These are phyloP conservation scores for Acronicta psi DNA, from an alignment of 2,888 invertebrate genomes.

Conservation along the genomic window DNA sequence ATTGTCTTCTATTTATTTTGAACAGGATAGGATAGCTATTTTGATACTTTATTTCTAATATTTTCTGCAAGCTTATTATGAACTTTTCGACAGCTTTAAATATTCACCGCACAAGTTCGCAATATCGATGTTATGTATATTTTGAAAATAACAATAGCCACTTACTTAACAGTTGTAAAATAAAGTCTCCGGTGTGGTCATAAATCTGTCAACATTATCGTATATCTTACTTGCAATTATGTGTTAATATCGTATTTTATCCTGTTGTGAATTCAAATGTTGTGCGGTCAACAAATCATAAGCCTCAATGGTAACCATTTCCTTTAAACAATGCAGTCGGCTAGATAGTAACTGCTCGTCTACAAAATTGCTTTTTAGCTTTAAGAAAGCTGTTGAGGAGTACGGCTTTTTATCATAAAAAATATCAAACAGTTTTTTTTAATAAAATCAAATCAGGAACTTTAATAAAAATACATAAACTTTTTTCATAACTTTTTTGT, in stretches of 20 bases:
- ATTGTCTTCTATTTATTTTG: too few species aligned
- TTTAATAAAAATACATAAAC: too few species aligned
- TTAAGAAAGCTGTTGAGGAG: constrained; percentile 14
- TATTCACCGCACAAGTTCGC: constrained; percentile 24
- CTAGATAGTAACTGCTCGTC: constrained; percentile 6
- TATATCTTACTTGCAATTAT: constrained; percentile 65
- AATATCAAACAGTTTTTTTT: too few species aligned
- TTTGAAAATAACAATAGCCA: constrained; percentile 39
- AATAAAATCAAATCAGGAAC: too few species aligned
- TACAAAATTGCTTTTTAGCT: constrained; percentile 6
- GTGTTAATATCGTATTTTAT: constrained; percentile 60
- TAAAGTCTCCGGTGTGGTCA: constrained; percentile 26
- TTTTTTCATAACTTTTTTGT: too few species aligned
- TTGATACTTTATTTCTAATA: too few species aligned
- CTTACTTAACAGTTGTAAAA: constrained; percentile 22
- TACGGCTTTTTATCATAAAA: not conserved
- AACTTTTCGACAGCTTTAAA: not conserved
- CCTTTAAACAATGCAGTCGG: constrained; percentile 41
- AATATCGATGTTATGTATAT: constrained; percentile 17
- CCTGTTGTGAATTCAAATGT: constrained; percentile 1
- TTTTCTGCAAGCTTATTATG: too few species aligned
- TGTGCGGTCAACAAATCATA: constrained; percentile 50
- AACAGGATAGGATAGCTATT: too few species aligned
- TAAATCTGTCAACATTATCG: constrained; percentile 58
- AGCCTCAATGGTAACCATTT: constrained; percentile 4